phyloP scores from a whole-genome alignment of 2,888 invertebrate species.

The Hypercompe scribonia region DNA sequence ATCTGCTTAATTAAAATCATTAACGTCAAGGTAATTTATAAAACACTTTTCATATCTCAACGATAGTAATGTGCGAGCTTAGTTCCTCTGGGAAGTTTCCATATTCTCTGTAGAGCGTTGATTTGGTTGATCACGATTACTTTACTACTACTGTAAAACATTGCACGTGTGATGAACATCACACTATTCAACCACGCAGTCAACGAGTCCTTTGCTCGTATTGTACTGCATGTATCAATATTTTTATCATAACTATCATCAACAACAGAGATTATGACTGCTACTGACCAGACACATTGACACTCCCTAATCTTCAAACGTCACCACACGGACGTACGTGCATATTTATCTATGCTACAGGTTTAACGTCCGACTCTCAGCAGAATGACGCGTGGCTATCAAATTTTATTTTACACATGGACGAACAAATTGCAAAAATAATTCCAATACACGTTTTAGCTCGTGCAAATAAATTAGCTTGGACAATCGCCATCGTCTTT shows the following conservation, averaged over 20 bases:
- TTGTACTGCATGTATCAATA: neutral
- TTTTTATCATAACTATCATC: no score
- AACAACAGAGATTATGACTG: no score
- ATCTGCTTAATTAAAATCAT: neutral
- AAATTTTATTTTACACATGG: conserved; percentile 9
- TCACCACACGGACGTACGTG: neutral
- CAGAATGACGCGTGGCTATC: conserved; percentile 1
- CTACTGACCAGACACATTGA: no score
- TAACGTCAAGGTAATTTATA: neutral
- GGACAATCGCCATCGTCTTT: conserved; percentile 43
- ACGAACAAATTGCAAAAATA: conserved; percentile 19
- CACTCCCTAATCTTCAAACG: no score
- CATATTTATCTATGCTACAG: neutral
- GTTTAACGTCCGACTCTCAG: neutral
- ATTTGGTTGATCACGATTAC: no score
- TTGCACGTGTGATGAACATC: no score
- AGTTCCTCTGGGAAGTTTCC: neutral
- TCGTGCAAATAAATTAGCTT: conserved; percentile 36
- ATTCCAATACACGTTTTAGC: conserved; percentile 19
- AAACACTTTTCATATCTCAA: neutral
- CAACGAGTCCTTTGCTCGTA: neutral
- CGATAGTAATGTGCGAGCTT: neutral
- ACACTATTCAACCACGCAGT: neutral
- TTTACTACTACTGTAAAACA: no score
- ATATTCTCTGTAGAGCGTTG: neutral